Evolutionary conservation across 92 coral and sea anemone species (phyloP), one percentile per base, ranked within the genome.

Genomic region (Phenganax marumi): DNA sequence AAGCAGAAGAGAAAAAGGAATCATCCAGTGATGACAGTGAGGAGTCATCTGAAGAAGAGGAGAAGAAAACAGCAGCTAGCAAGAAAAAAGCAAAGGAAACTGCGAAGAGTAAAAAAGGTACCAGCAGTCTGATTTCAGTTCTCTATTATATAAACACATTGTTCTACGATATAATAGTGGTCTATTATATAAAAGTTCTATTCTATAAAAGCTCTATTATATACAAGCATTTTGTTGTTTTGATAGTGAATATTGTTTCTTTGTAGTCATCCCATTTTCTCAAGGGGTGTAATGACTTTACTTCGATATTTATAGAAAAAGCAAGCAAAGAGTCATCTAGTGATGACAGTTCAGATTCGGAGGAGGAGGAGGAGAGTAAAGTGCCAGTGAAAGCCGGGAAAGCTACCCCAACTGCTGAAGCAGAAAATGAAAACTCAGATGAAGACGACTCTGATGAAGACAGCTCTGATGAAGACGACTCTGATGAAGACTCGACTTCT

Each of bases 31-130:
- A 80, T 22, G 68, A 55, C 68, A 80, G 86, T 16, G 89, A 88
- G 12, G 87, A 85, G 13, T 88, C 91, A 16, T 89, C 88, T 25
- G 86, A 88, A 16, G 97, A 91, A 46, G 91, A 83, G 55, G 88
- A 79, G 33, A 14, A 24, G 72, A 65, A 81, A 52, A 72, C 62
- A 39, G 24, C 26, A 18, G 50, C 48, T 64, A 68, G 73, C 22
- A 76, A 58, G 26, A 80, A 11, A 82, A 33, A 33, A 33, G 74
- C 8, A 78, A 77, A 62, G 75, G 48, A 8, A 8, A 43, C 79
- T 74, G 62, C 63, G 6, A 14, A 58, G 21, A 23, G 65, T 58
- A 58, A 58, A 58, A 58, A 70, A 70, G 52, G 53, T 23, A 58
- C 21, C 65, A 8, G 65, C 21, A 58, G 7, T 33, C 43, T 33